phyloP scores from a whole-genome alignment of 2,113 vertebrate species.

The Gambusia affinis region DNA sequence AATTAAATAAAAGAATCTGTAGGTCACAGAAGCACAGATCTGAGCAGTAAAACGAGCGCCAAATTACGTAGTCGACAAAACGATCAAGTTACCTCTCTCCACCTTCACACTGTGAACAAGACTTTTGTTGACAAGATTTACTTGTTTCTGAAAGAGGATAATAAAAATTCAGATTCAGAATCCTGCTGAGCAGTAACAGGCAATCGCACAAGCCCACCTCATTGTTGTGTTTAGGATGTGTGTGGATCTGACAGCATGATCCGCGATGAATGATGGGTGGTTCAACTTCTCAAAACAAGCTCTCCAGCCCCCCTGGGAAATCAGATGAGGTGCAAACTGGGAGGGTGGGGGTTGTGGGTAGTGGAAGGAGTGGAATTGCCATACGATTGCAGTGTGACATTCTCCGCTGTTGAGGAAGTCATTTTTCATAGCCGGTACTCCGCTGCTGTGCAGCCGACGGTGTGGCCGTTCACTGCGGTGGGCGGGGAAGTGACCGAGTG shows the following conservation, averaged over 20 bases:
- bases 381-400: constrained; percentile 54
- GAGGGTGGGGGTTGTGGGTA: neutral
- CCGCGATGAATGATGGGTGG: constrained; percentile 54
- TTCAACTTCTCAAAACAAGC: constrained; percentile 52
- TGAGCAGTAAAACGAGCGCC: neutral
- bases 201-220: constrained; percentile 1
- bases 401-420: constrained; percentile 46
- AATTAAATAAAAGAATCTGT: too few relatives aligned
- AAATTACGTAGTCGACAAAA: neutral
- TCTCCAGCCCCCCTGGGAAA: constrained; percentile 69
- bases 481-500: constrained; percentile 19
- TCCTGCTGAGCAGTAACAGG: constrained; percentile 14
- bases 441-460: constrained; percentile 4
- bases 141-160: neutral
- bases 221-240: constrained; percentile 42
- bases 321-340: constrained; percentile 66
- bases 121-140: neutral
- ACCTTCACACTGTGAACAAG: neutral
- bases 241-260: constrained; percentile 35
- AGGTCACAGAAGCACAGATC: neutral
- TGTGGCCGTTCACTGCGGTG: constrained; percentile 8
- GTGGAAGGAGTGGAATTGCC: constrained; percentile 38
- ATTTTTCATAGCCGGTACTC: constrained; percentile 52
- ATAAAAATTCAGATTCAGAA: constrained; percentile 29
- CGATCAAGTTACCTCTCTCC: neutral